Evolutionary conservation across 2,797 vertebrate genomes (phyloP).

Genomic region (Halcyon smyrnensis): DNA sequence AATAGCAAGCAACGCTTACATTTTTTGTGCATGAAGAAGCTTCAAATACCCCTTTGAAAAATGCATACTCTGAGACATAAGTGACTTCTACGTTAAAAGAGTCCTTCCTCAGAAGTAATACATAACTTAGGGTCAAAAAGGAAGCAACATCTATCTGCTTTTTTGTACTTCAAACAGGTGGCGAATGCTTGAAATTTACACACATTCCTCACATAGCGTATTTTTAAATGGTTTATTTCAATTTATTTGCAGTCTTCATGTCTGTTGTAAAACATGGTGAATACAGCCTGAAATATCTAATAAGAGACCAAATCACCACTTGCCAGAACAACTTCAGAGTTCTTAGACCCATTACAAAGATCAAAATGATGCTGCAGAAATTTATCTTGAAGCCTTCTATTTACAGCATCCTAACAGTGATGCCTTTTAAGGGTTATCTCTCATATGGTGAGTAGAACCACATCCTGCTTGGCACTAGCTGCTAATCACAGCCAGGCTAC

Average conservation of each 20-base stretch:
- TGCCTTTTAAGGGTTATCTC: neutral
- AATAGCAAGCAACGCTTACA: neutral
- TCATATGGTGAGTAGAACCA: neutral
- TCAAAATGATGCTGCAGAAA: neutral
- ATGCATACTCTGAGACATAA: neutral
- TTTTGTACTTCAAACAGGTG: neutral
- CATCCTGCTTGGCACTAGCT: neutral
- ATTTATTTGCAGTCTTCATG: neutral
- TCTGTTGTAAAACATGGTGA: neutral
- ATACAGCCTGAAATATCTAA: neutral
- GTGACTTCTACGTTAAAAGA: neutral
- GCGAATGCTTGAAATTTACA: neutral
- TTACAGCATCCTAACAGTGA: neutral
- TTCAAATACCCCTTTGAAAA: neutral
- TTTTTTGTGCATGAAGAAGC: neutral
- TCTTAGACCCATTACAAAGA: neutral
- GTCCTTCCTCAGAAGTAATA: neutral
- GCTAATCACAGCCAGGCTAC: neutral
- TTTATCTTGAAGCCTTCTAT: neutral
- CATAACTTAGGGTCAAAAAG: neutral
- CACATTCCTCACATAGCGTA: neutral
- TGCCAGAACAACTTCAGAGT: slow-evolving; percentile 9
- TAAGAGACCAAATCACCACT: neutral
- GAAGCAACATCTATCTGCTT: neutral
- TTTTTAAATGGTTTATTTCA: neutral